Percentiles rank a stretch among this genome's conserved stretches.
These are phyloP conservation scores for Pogonocherus hispidulus DNA, from an alignment of 2,888 invertebrate species.

Conservation along the genomic window DNA sequence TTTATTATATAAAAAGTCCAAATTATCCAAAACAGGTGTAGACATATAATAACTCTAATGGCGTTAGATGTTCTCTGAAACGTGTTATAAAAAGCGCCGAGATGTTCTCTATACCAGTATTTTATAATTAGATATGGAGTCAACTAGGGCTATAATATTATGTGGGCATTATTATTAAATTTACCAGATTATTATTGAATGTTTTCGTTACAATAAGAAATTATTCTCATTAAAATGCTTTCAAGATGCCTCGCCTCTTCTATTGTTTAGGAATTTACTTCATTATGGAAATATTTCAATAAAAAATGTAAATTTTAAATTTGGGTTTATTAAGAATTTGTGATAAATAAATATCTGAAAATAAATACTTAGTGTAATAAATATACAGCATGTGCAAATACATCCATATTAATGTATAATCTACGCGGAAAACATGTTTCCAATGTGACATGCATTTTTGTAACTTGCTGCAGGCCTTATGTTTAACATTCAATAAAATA, in stretches of 20 bases:
- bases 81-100: not conserved
- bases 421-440: too few relatives aligned
- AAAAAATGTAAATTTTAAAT: too few relatives aligned
- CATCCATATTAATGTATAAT: too few relatives aligned
- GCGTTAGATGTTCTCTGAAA: not conserved
- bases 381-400: too few relatives aligned
- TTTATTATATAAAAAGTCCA: not conserved
- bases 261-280: not conserved
- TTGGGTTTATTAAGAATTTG: too few relatives aligned
- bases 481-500: too few relatives aligned
- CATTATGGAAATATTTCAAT: not conserved
- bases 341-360: too few relatives aligned
- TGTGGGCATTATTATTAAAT: slow-evolving; percentile 5
- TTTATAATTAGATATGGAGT: not conserved
- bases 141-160: not conserved
- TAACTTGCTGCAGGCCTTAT: too few relatives aligned
- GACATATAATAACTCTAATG: slow-evolving; percentile 24
- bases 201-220: not conserved
- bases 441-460: too few relatives aligned
- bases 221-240: not conserved
- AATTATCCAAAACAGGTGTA: slow-evolving; percentile 16
- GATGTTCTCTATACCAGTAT: not conserved
- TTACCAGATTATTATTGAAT: slow-evolving; percentile 4
- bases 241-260: not conserved
- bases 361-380: too few relatives aligned